These are phyloP conservation scores for Lepidocolaptes lacrymiger DNA, from an alignment of 2,797 vertebrate species.

Conservation along the genomic window DNA sequence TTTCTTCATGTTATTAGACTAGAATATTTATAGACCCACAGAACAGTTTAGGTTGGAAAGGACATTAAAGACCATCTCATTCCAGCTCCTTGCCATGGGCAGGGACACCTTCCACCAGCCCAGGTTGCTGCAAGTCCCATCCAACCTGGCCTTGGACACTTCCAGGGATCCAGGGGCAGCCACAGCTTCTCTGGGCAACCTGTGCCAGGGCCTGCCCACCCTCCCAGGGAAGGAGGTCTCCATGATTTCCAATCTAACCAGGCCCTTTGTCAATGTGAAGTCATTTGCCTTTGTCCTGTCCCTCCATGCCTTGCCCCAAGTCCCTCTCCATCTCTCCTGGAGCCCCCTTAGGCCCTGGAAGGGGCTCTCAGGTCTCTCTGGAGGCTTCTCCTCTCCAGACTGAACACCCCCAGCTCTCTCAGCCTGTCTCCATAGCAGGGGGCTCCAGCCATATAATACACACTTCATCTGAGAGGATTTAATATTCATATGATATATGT, in stretches of 20 bases:
- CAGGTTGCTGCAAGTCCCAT: background rate
- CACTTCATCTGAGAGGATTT: background rate
- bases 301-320: background rate
- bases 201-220: background rate
- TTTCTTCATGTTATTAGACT: background rate
- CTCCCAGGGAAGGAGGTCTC: background rate
- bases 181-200: background rate
- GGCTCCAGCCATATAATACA: background rate
- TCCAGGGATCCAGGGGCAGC: background rate
- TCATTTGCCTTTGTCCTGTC: accelerated
- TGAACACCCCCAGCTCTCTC: background rate
- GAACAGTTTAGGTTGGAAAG: background rate
- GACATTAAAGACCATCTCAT: background rate
- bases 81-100: background rate
- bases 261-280: background rate
- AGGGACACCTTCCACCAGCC: background rate
- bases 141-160: background rate
- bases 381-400: background rate
- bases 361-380: background rate
- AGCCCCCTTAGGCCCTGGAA: background rate
- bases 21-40: background rate
- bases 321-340: background rate
- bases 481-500: background rate
- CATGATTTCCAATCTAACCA: background rate
- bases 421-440: background rate